These are phyloP conservation scores for Hippoglossus hippoglossus DNA, from an alignment of 2,797 vertebrate species.

Conservation along the genomic window DNA sequence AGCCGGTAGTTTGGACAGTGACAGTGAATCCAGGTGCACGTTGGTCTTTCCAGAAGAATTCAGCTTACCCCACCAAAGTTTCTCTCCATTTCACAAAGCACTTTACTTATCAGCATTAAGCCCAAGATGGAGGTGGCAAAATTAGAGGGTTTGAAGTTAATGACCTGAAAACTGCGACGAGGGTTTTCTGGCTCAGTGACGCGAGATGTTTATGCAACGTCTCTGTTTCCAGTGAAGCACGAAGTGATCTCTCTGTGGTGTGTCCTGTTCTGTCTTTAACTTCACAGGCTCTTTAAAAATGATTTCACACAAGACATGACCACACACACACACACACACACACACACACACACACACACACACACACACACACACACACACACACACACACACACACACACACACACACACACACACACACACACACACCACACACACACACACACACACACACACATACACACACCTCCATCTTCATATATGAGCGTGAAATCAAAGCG, in stretches of 20 bases:
- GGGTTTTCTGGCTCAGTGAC: slow-evolving; percentile 20
- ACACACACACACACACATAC: neutral
- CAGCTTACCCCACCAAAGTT: slow-evolving; percentile 36
- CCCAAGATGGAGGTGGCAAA: slow-evolving; percentile 14
- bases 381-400: neutral
- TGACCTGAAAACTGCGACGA: slow-evolving; percentile 70
- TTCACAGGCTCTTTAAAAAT: neutral
- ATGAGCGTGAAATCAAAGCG: slow-evolving; percentile 42
- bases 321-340: neutral
- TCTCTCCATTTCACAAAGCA: slow-evolving; percentile 50
- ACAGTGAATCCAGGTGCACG: slow-evolving; percentile 35
- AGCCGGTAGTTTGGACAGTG: slow-evolving; percentile 35
- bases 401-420: neutral
- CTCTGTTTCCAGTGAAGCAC: slow-evolving; percentile 42
- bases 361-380: neutral
- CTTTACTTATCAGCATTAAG: slow-evolving; percentile 48
- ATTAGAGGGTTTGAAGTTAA: slow-evolving; percentile 59
- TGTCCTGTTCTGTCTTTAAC: slow-evolving; percentile 31
- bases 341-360: neutral
- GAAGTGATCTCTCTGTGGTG: slow-evolving; percentile 14
- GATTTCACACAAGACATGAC: neutral
- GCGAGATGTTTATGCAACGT: slow-evolving; percentile 44
- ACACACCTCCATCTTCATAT: slow-evolving; percentile 8
- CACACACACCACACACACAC: neutral
- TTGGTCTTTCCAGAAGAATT: slow-evolving; percentile 9